Base-by-base conservation (phyloP, 2,113 vertebrate genomes). In the Vulpes ferrilata region DNA sequence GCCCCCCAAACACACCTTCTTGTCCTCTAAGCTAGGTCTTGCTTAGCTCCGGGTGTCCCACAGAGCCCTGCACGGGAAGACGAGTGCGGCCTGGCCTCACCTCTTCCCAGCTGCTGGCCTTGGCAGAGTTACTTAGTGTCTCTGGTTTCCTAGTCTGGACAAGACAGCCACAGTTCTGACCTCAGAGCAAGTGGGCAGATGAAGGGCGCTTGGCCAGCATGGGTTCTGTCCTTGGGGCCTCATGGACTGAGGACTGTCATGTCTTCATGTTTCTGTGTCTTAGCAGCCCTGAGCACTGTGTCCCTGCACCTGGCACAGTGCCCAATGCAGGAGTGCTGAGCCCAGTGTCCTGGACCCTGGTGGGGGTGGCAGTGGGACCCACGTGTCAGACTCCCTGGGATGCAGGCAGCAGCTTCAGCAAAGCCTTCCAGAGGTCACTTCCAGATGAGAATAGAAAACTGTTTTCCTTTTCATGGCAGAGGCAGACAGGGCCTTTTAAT, bases 401-500 rank as follows among this genome's bases (percentile, higher is more conserved):
- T 76, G 32, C 25, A 4, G 59, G 73, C 65, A 11, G 57, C n/a
- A 17, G 57, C 73, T 74, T 23, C 20, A 30, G 32, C 22, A 30
- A 30, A 76, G 59, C 43, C 53, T 30, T 78, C 30, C 62, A 71
- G 81, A 57, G 86, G 64, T 51, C 60, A 53, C 55, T 73, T 78
- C 82, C 55, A 51, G 94, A 88, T 64, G 16, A 59, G 85, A 25
- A 6, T 5, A 91, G 92, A 86, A 96, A 85, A 35, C 20, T 6
- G 71, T 67, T 89, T 92, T 85, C 55, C 48, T 92, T 92, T 80
- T 57, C 59, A 55, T 6, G 51, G 25, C 32, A 35, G 79, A 53
- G 57, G 79, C 74, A 65, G 17, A 55, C 22, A 22, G 30, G 30
- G 65, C 43, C 73, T 85, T 97, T 89, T 93, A 90, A 95, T 96